phyloP scores from a whole-genome alignment of 2,113 vertebrate species.

The Columba livia region DNA sequence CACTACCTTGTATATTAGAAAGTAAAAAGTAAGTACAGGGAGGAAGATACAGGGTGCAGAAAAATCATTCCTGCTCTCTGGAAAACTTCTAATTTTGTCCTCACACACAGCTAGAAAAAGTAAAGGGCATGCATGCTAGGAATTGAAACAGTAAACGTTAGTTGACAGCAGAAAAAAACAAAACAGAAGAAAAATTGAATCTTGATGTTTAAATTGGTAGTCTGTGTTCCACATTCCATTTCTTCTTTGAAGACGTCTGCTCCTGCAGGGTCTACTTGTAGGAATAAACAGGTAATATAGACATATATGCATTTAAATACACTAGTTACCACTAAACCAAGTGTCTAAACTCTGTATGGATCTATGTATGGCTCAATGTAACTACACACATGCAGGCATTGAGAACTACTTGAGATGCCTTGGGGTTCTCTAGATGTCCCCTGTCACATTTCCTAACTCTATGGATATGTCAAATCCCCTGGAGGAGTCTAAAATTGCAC shows the following conservation, averaged over 20 bases:
- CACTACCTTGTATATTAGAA: not conserved
- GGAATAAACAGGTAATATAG: not conserved
- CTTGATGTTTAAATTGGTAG: not conserved
- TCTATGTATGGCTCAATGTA: not conserved
- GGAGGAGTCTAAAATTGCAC: not conserved
- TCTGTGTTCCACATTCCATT: not conserved
- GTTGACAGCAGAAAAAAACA: not conserved
- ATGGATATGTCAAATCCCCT: not conserved
- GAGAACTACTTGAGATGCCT: not conserved
- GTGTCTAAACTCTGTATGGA: not conserved
- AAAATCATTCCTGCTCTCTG: not conserved
- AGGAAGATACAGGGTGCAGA: not conserved
- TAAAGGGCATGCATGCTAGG: not conserved
- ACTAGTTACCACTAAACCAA: not conserved
- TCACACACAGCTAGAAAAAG: not conserved
- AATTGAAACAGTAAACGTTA: not conserved
- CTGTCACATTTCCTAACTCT: not conserved
- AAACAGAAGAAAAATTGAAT: no score
- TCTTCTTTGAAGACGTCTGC: not conserved
- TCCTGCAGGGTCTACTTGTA: not conserved
- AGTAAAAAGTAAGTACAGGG: not conserved
- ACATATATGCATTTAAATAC: no score
- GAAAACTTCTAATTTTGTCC: not conserved
- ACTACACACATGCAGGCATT: not conserved
- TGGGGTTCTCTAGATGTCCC: not conserved